Conservation (phyloP, 1,140 invertebrate species). For the Campoletis sonorensis region DNA sequence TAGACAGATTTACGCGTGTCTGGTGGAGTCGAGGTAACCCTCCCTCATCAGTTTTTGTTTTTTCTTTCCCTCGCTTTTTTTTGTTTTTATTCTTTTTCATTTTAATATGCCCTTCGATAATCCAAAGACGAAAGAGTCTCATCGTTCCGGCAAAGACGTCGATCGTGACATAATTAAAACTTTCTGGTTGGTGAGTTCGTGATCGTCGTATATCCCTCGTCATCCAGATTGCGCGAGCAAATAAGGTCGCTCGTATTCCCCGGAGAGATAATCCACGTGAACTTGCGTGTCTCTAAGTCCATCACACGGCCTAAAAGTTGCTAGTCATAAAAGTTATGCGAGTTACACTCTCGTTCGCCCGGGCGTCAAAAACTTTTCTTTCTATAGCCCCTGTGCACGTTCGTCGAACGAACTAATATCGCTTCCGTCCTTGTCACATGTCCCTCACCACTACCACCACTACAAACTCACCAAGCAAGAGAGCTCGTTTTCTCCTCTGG, state of each 20-base stretch:
- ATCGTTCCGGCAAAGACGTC: constrained; percentile 1
- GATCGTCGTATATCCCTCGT: constrained; percentile 43
- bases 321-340: constrained; percentile 61
- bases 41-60: no score
- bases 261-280: constrained; percentile 19
- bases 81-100: no score
- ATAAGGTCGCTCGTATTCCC: constrained; percentile 31
- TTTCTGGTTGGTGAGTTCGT: constrained; percentile 37
- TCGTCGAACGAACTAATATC: constrained; percentile 44
- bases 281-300: not conserved
- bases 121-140: constrained; percentile 16
- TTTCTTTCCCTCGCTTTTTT: not conserved
- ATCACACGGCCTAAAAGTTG: constrained; percentile 51
- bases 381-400: constrained; percentile 29
- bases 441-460: not conserved
- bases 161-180: constrained; percentile 44
- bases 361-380: constrained; percentile 39
- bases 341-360: constrained; percentile 37
- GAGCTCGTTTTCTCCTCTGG: not conserved
- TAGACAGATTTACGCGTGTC: no score
- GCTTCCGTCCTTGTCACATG: not conserved
- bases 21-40: no score
- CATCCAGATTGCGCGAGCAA: constrained; percentile 42
- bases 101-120: constrained; percentile 41
- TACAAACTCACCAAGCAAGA: not conserved